Base-by-base conservation (phyloP, 2,888 invertebrate species). In the Sphecodes monilicornis region DNA sequence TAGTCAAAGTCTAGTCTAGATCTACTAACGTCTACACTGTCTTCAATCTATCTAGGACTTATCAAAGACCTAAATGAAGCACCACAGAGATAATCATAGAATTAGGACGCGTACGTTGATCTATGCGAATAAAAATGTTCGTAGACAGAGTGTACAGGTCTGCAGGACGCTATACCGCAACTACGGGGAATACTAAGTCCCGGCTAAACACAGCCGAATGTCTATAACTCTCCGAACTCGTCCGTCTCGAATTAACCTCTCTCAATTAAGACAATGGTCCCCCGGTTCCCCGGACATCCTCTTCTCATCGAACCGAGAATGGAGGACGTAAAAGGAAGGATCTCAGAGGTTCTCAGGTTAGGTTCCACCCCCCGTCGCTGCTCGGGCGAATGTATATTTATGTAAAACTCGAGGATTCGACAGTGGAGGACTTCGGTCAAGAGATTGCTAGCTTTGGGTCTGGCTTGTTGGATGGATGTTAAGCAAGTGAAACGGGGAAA, bases 231-330 rank as follows among this genome's bases (percentile, higher is more conserved):
- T 78, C 78, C 77, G 90, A 90, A 89, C 90, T 89, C 85, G 85
- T 89, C 89, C 88, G 86, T 89, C 89, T 89, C 89, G 89, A 89
- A 89, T 89, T 89, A 89, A 90, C 90, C 90, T 90, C 90, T 90
- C 90, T 89, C 90, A 89, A 88, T 89, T 88, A 89, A 89, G 89
- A 89, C 89, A 90, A 89, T 89, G 90, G 90, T 87, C 85, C 82
- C 83, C 78, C 69, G 70, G 78, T 77, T 75, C 84, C 72, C 81
- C 73, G 83, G 87, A 87, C 87, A 82, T 87, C 89, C 87, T 86
- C 87, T 87, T 74, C 85, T 87, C 88, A 69, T 83, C 89, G 84
- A 81, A 87, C 84, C 87, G 88, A 87, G 85, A 84, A 87, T 82
- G 72, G 89, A 89, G 87, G 81, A 87, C 64, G 78, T 74, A 69